phyloP scores from a whole-genome alignment of 92 coral and sea anemone species.

The Muricea muricata region DNA sequence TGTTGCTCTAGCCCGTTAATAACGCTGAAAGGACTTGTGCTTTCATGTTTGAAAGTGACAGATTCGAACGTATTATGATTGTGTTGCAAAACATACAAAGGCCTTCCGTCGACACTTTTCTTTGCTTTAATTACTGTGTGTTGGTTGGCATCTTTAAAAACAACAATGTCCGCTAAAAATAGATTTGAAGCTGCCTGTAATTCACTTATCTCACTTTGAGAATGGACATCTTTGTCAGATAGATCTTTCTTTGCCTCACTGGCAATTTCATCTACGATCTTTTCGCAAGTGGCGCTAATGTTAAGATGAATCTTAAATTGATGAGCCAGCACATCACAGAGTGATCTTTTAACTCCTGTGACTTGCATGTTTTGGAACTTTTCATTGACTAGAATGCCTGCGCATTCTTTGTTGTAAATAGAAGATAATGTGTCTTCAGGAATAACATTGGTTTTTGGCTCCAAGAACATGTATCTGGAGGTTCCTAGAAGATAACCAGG shows the following conservation, averaged over 20 bases:
- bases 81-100: conserved; percentile 6
- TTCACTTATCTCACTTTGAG: background rate
- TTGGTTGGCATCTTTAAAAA: background rate
- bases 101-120: background rate
- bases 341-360: conserved; percentile 11
- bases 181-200: background rate
- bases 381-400: conserved; percentile 6
- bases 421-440: conserved; percentile 12
- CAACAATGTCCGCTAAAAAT: background rate
- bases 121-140: conserved; percentile 1
- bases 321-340: conserved; percentile 23
- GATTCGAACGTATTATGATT: background rate
- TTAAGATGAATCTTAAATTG: conserved; percentile 17
- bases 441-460: conserved; percentile 20
- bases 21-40: background rate
- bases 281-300: background rate
- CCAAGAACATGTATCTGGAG: conserved; percentile 57
- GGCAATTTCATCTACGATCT: background rate
- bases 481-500: conserved; percentile 26
- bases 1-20: background rate
- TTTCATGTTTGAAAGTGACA: conserved; percentile 5
- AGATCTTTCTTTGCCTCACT: background rate
- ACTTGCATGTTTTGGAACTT: conserved; percentile 2
- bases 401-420: conserved; percentile 9
- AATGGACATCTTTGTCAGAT: background rate